Conservation (phyloP, 2,888 invertebrate species). For the Palloptera scutellata region DNA sequence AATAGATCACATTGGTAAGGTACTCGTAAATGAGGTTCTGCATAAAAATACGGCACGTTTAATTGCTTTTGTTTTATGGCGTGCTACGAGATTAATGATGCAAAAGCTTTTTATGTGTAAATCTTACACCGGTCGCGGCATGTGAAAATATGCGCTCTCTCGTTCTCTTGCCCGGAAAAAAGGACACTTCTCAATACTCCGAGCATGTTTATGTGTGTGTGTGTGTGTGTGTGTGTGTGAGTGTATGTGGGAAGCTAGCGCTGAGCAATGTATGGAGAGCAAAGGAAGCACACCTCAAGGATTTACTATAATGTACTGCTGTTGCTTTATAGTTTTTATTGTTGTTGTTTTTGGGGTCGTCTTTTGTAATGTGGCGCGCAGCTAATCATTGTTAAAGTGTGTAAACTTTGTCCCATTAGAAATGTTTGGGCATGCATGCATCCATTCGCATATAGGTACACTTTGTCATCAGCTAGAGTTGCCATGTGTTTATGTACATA, state of each 20-base stretch:
- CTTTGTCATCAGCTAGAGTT: too few species aligned
- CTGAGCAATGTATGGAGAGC: background rate
- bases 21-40: background rate
- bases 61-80: constrained; percentile 53
- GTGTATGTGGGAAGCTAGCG: constrained; percentile 6
- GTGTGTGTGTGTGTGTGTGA: background rate
- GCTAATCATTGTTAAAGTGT: constrained; percentile 43
- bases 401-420: constrained; percentile 33
- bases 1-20: background rate
- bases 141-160: background rate
- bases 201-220: background rate
- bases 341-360: constrained; percentile 1
- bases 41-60: constrained; percentile 20
- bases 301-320: constrained; percentile 22
- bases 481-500: too few species aligned
- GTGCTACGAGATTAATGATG: constrained; percentile 54
- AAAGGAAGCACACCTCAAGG: constrained; percentile 23
- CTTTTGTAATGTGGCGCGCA: constrained; percentile 3
- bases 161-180: background rate
- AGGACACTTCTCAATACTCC: background rate
- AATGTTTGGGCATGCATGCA: background rate
- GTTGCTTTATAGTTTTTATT: constrained; percentile 35
- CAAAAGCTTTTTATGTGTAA: constrained; percentile 43
- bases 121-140: constrained; percentile 35
- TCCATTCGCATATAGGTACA: background rate